Conservation (phyloP, 2,797 vertebrate genomes). For the Cyprinodon diabolis region DNA sequence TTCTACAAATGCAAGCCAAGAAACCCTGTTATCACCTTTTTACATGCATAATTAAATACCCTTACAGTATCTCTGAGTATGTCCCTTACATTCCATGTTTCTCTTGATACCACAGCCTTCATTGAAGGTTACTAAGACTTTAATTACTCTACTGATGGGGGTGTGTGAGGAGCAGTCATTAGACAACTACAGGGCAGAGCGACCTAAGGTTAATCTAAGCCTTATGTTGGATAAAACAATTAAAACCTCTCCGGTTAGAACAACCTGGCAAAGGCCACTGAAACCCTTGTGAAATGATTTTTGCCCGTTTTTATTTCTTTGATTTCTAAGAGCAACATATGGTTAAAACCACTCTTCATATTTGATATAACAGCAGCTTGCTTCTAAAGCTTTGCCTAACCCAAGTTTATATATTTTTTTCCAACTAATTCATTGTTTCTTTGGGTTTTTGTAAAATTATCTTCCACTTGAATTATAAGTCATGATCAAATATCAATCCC, state of each 20-base stretch:
- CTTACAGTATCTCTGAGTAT: slow-evolving; percentile 3
- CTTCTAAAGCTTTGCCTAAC: background rate
- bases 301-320: slow-evolving; percentile 25
- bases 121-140: slow-evolving; percentile 24
- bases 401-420: background rate
- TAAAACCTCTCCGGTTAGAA: slow-evolving; percentile 46
- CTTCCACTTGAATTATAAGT: slow-evolving; percentile 30
- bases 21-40: slow-evolving; percentile 18
- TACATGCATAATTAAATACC: background rate
- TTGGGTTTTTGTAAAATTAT: background rate
- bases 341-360: background rate
- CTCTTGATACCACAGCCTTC: slow-evolving; percentile 19
- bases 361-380: background rate
- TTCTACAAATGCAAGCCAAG: background rate
- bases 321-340: background rate
- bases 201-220: slow-evolving; percentile 58
- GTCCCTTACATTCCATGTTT: background rate
- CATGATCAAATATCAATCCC: slow-evolving; percentile 21
- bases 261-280: slow-evolving; percentile 15
- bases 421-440: background rate
- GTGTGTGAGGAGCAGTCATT: slow-evolving; percentile 54
- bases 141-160: slow-evolving; percentile 38
- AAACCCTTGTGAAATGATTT: slow-evolving; percentile 19
- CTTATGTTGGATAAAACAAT: slow-evolving; percentile 54
- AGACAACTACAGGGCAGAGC: slow-evolving; percentile 19